Conservation (phyloP, 2,113 vertebrate genomes). For the Melanerpes formicivorus region DNA sequence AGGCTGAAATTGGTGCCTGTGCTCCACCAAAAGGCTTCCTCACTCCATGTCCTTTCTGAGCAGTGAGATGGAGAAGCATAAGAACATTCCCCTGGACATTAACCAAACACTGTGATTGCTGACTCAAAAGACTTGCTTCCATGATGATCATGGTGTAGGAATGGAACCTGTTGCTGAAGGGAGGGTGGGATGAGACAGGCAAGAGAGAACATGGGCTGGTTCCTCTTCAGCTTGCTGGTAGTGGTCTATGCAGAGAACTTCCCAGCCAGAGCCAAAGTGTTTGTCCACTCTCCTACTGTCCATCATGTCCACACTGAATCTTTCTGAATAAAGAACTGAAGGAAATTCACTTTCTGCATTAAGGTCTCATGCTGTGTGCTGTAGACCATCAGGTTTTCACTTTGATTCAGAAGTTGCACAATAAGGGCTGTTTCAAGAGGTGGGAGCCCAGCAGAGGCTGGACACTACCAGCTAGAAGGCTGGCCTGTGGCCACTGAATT, state of each 20-base stretch:
- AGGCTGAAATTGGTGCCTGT: not conserved
- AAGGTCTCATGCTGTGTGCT: not conserved
- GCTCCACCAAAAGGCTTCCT: not conserved
- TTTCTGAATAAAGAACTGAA: constrained; percentile 32
- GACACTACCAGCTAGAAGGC: not conserved
- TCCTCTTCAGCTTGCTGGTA: not conserved
- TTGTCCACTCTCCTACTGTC: not conserved
- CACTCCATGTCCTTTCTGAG: accelerated
- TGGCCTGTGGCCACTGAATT: not conserved
- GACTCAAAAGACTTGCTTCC: not conserved
- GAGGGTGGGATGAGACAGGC: not conserved
- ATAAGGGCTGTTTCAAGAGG: not conserved
- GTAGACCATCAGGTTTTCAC: not conserved
- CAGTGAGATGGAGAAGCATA: not conserved
- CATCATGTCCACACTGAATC: not conserved
- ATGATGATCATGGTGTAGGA: accelerated
- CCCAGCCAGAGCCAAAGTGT: not conserved
- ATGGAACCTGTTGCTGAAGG: not conserved
- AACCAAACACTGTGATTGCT: not conserved
- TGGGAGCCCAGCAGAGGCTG: not conserved
- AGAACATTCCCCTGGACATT: not conserved
- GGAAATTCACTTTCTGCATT: not conserved
- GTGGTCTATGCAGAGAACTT: not conserved
- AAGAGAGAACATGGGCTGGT: not conserved
- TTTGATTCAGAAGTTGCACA: not conserved